These are phyloP conservation scores for Lottia scabra DNA, from an alignment of 2,888 invertebrate species.

Conservation along the genomic window DNA sequence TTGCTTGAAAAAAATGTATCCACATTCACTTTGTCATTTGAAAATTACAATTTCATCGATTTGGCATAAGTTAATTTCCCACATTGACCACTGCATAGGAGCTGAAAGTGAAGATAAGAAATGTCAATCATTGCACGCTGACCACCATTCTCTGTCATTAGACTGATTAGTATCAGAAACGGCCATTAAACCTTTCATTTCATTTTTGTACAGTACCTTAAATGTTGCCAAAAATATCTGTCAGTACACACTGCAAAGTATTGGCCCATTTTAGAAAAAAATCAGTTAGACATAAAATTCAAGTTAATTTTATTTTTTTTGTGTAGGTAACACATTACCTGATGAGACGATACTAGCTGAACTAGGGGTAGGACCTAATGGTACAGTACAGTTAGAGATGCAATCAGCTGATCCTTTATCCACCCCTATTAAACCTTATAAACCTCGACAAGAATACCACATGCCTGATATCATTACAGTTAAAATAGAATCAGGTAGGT, in stretches of 20 bases:
- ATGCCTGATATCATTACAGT: conserved; percentile 69
- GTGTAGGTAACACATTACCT: conserved; percentile 53
- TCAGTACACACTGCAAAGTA: no score
- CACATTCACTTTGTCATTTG: no score
- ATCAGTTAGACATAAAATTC: neutral
- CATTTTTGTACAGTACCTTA: neutral
- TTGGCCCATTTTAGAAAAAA: neutral
- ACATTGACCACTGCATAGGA: no score
- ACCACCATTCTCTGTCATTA: no score
- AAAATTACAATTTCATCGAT: no score
- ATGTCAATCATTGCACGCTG: no score
- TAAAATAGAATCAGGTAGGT: conserved; percentile 60
- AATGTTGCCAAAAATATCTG: neutral
- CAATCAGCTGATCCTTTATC: conserved; percentile 67
- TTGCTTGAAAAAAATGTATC: no score
- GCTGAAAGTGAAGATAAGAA: no score
- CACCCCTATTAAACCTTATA: conserved; percentile 63
- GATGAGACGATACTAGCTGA: conserved; percentile 59
- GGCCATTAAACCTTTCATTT: no score
- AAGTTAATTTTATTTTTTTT: neutral
- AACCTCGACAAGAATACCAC: conserved; percentile 63
- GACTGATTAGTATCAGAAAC: no score
- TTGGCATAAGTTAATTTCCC: no score
- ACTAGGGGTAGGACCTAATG: conserved; percentile 67
- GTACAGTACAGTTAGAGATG: conserved; percentile 66